Evolutionary conservation across 2,113 vertebrate species (phyloP).

Genomic region (Etia nguti): DNA sequence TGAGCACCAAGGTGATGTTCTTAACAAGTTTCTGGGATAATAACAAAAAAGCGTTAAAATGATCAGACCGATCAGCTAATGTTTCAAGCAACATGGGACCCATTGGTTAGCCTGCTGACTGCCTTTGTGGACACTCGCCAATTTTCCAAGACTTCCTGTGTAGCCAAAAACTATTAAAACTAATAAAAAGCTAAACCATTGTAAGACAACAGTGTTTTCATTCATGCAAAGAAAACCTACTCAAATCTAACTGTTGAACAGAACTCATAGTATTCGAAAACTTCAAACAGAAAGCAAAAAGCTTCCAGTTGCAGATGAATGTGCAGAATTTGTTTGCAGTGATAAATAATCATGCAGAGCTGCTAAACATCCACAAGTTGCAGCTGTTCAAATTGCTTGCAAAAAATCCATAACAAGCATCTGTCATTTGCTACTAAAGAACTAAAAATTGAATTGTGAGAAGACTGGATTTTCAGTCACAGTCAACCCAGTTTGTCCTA

Average conservation of each 20-base stretch:
- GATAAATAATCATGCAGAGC: not conserved
- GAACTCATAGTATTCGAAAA: accelerated
- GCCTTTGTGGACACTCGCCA: not conserved
- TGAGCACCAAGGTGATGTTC: not conserved
- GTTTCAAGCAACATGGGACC: not conserved
- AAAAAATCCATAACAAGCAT: not conserved
- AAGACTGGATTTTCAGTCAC: not conserved
- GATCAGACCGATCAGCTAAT: not conserved
- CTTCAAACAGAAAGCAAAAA: not conserved
- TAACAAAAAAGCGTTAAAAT: not conserved
- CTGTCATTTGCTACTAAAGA: not conserved
- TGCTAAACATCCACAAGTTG: not conserved
- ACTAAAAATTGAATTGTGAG: not conserved
- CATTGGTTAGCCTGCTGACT: not conserved
- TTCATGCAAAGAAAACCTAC: not conserved
- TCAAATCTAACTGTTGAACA: not conserved
- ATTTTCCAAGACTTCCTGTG: not conserved
- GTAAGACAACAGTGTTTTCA: not conserved
- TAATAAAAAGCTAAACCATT: not conserved
- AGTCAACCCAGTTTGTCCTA: not conserved
- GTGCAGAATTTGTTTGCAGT: not conserved
- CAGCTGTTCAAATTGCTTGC: not conserved
- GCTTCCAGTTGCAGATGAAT: not conserved
- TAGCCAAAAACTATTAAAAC: not conserved
- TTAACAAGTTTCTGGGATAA: not conserved